phyloP scores from a whole-genome alignment of 2,113 vertebrate species.

The Mobula birostris region DNA sequence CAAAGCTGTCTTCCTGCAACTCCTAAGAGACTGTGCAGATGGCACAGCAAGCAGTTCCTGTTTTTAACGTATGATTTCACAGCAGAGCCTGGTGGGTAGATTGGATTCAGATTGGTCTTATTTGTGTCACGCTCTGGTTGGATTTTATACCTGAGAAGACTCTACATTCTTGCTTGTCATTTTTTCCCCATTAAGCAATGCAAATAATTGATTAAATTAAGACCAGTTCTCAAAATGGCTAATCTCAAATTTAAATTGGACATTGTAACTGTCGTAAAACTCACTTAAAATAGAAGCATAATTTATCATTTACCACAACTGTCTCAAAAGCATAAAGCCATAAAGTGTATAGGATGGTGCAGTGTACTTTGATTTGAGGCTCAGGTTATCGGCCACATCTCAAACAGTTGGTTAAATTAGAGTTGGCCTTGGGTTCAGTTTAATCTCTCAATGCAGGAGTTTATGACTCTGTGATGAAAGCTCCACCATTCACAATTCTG shows the following conservation, averaged over 20 bases:
- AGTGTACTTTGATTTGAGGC: not conserved
- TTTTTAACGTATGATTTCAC: no score
- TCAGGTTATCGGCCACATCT: not conserved
- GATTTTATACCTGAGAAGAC: no score
- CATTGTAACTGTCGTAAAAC: not conserved
- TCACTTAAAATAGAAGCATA: not conserved
- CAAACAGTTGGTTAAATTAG: not conserved
- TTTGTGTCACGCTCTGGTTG: no score
- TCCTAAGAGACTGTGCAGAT: no score
- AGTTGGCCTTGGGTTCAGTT: not conserved
- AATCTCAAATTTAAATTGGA: not conserved
- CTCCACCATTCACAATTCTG: not conserved
- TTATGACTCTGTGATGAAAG: constrained; percentile 5
- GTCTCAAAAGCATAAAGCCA: not conserved
- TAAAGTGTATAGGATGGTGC: not conserved
- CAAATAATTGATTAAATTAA: not conserved
- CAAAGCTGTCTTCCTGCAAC: no score
- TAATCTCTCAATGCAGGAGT: not conserved
- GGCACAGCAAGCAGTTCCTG: no score
- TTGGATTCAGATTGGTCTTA: no score
- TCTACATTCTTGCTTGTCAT: not conserved
- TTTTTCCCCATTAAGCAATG: not conserved
- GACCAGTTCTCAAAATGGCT: not conserved
- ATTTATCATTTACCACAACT: not conserved
- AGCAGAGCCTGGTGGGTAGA: no score